Evolutionary conservation across 2,113 vertebrate genomes (phyloP).

Genomic region (Sialia sialis): DNA sequence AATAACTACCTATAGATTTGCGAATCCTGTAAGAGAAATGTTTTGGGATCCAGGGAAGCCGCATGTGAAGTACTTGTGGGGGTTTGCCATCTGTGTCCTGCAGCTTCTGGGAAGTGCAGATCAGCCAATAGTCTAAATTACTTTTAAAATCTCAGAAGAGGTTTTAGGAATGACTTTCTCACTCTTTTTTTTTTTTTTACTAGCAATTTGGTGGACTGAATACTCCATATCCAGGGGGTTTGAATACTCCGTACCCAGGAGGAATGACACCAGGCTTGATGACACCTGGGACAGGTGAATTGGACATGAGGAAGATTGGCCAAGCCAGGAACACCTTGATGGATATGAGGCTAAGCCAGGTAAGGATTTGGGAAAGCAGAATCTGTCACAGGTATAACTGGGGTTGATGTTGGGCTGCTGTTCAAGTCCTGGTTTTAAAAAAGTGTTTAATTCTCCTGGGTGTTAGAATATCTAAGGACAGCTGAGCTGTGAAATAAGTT

Average conservation of each 20-base stretch:
- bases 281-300: constrained; percentile 92
- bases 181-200: neutral
- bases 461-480: neutral
- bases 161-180: neutral
- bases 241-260: constrained; percentile 94
- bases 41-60: neutral
- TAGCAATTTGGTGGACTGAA: constrained; percentile 87
- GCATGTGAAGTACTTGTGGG: neutral
- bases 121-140: neutral
- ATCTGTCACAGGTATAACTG: accelerated
- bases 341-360: constrained; percentile 99
- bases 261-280: constrained; percentile 95
- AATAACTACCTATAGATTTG: neutral
- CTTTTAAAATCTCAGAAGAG: neutral
- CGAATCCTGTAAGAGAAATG: neutral
- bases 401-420: neutral
- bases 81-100: neutral
- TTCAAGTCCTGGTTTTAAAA: neutral
- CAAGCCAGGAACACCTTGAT: constrained; percentile 98
- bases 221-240: constrained; percentile 84
- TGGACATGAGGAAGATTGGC: constrained; percentile 99
- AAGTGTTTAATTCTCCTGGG: neutral
- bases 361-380: constrained; percentile 13
- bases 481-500: neutral
- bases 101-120: neutral